Conservation (phyloP, 2,113 vertebrate species). For the Misgurnus mizolepis region DNA sequence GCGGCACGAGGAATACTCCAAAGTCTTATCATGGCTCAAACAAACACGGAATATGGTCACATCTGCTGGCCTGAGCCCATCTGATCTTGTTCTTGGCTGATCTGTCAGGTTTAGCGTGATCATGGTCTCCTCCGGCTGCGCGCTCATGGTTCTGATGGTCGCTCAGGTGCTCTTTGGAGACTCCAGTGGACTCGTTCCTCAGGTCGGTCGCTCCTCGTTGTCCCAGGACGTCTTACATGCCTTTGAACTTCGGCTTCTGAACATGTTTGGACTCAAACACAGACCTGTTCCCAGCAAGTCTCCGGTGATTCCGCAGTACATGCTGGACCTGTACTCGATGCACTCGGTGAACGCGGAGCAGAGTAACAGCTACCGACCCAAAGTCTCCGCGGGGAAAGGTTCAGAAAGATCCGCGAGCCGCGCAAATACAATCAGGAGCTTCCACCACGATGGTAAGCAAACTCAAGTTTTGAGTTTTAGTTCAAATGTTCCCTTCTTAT, state of each 20-base stretch:
- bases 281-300: conserved; percentile 81
- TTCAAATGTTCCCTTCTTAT: not conserved
- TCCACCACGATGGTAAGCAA: conserved; percentile 85
- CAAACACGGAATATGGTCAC: conserved; percentile 30
- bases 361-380: conserved; percentile 61
- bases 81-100: conserved; percentile 43
- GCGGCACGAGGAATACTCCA: conserved; percentile 11
- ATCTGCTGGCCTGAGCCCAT: conserved; percentile 34
- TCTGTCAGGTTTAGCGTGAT: conserved; percentile 74
- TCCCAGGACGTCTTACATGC: conserved; percentile 79
- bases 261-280: conserved; percentile 84
- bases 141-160: conserved; percentile 84
- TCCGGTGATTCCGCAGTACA: conserved; percentile 82
- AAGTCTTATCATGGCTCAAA: conserved; percentile 20
- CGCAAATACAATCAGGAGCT: conserved; percentile 85
- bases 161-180: conserved; percentile 82
- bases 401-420: conserved; percentile 80
- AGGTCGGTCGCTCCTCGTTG: conserved; percentile 77
- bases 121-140: conserved; percentile 82
- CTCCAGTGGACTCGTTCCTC: conserved; percentile 79
- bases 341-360: conserved; percentile 75
- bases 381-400: conserved; percentile 65
- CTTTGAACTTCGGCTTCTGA: conserved; percentile 84
- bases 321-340: conserved; percentile 82
- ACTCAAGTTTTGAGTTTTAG: not conserved